phyloP scores from a whole-genome alignment of 2,797 vertebrate species.

The Chelonia mydas region DNA sequence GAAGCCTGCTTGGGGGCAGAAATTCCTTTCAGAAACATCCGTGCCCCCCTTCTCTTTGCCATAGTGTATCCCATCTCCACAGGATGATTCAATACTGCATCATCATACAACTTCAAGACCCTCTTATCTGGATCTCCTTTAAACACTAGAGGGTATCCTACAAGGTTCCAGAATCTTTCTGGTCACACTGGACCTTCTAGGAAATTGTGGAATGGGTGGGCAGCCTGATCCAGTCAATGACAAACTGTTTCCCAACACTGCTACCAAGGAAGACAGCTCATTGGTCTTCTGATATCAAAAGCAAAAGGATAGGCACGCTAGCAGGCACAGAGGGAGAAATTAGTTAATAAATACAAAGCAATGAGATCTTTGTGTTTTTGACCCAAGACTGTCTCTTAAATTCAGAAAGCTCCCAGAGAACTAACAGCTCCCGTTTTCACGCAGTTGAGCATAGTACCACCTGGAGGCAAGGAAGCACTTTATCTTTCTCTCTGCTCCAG shows the following conservation, averaged over 20 bases:
- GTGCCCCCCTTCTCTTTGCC: neutral
- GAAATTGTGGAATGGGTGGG: neutral
- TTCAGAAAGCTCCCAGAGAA: neutral
- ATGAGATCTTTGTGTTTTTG: neutral
- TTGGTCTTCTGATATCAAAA: neutral
- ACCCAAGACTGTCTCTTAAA: neutral
- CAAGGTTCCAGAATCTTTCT: neutral
- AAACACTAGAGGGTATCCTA: neutral
- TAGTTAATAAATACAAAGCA: neutral
- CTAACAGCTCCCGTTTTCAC: slow-evolving; percentile 22
- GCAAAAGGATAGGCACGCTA: neutral
- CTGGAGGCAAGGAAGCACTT: slow-evolving; percentile 30
- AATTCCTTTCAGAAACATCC: neutral
- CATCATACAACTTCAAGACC: neutral
- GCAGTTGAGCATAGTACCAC: neutral
- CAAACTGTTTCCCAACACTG: neutral
- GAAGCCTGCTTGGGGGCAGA: neutral
- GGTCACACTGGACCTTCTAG: neutral
- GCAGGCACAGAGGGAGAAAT: neutral
- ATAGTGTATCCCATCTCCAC: neutral
- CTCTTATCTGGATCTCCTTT: neutral
- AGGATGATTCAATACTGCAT: neutral
- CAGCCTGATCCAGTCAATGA: neutral
- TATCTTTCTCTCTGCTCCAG: neutral
- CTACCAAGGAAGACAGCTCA: neutral